phyloP scores from a whole-genome alignment of 2,888 invertebrate species.

The Cecidostiba fungosa region DNA sequence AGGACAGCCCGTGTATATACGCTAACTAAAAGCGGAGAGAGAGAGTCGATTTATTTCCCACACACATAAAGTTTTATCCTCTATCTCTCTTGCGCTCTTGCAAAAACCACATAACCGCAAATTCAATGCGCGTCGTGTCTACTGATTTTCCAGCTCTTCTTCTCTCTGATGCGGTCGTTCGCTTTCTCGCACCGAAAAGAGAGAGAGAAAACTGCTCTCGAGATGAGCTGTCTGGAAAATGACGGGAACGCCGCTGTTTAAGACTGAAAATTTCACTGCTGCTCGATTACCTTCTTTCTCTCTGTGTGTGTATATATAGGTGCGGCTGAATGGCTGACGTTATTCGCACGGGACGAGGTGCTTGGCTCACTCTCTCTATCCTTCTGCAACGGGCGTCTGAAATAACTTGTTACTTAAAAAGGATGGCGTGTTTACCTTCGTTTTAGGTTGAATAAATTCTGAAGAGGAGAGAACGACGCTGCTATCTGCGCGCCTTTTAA shows the following conservation, averaged over 20 bases:
- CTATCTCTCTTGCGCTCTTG: background rate
- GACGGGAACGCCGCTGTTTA: slow-evolving; percentile 26
- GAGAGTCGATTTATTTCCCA: background rate
- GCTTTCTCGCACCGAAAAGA: background rate
- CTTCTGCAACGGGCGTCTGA: slow-evolving; percentile 12
- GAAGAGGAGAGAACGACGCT: background rate
- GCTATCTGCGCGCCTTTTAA: slow-evolving; percentile 34
- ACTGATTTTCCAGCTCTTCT: slow-evolving; percentile 48
- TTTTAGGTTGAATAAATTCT: slow-evolving; percentile 54
- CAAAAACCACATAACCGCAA: background rate
- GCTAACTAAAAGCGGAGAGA: background rate
- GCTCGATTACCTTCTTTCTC: slow-evolving; percentile 46
- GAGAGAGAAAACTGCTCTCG: background rate
- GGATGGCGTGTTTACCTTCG: slow-evolving; percentile 53
- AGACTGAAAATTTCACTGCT: slow-evolving; percentile 40
- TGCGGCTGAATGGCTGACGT: background rate
- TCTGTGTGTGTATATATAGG: background rate
- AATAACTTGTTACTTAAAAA: slow-evolving; percentile 50
- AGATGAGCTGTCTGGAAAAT: slow-evolving; percentile 16
- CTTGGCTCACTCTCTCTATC: background rate
- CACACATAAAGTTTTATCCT: background rate
- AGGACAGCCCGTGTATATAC: background rate
- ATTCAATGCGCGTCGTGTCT: slow-evolving; percentile 2
- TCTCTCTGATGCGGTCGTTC: slow-evolving; percentile 38
- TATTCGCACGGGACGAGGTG: background rate